Conservation (phyloP, 2,888 invertebrate species). For the Adelognathus sp. region DNA sequence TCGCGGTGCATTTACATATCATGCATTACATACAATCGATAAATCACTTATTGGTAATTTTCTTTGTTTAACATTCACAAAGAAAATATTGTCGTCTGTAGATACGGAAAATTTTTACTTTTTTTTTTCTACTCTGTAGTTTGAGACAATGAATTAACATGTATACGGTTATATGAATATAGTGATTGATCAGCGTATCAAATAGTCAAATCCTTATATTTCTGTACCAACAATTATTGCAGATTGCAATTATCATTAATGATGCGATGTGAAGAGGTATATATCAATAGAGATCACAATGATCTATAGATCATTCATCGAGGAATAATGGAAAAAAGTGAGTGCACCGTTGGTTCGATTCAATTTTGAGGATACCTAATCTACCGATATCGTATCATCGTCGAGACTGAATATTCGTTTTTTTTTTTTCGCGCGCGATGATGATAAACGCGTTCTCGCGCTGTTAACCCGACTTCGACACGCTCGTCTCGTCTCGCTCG, state of each 20-base stretch:
- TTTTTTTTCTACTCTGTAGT: no score
- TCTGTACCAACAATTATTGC: no score
- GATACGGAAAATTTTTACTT: no score
- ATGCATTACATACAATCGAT: no score
- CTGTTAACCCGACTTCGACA: conserved; percentile 10
- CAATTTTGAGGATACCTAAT: not conserved
- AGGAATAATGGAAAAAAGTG: not conserved
- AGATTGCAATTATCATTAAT: not conserved
- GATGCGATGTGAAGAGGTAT: not conserved
- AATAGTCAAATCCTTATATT: no score
- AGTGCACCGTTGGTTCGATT: not conserved
- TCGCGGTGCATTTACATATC: no score
- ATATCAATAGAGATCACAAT: not conserved
- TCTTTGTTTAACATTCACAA: no score
- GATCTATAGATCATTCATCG: not conserved
- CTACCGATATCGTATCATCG: conserved; percentile 2
- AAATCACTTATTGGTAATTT: no score
- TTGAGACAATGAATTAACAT: no score
- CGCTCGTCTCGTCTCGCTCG: conserved; percentile 6
- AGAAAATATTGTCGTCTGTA: no score
- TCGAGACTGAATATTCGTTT: not conserved
- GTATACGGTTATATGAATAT: no score
- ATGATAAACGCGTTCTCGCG: conserved; percentile 22
- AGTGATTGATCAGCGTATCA: no score
- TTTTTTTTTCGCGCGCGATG: not conserved